Evolutionary conservation across 2,113 vertebrate genomes (phyloP), one percentile per base, ranked within the genome.

Genomic region (Hippocampus abdominalis): DNA sequence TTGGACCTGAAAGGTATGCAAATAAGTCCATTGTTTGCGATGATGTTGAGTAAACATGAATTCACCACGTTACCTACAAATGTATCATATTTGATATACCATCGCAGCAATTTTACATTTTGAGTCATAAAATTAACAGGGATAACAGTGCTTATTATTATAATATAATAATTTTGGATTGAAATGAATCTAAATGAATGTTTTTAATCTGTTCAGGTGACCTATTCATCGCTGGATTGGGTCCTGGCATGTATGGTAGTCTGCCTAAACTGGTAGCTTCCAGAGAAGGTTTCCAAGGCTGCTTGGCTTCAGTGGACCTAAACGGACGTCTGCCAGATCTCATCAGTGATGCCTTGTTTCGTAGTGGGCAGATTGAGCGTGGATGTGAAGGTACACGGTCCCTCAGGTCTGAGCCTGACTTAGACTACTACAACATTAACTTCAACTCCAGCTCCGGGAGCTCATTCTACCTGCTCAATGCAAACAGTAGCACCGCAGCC

Each of bases 351-450:
- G 96, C 96, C 23, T 85, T 98, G 76, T 96, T 98, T 72, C 94
- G 96, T 87, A 98, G 96, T 0, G 98, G 98, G 44, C 96, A 98
- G 92, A 99, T 99, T 1, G 98, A 99, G 72, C 95, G 96, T 16
- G 97, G 96, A 93, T 99, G 98, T 2, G 98, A 99, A 99, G 98
- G 98, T 99, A 98, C 82, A 70, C 67, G 74, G 70, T 90, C 86
- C 75, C 85, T 88, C 76, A 74, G 61, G 67, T 81, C 81, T 32
- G 57, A 78, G 81, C 75, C 81, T 25, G 85, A 84, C 70, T 80
- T 83, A 74, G 74, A 85, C 82, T 81, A 69, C 78, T 80, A 70
- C 84, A 73, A 75, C 74, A 70, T 76, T 76, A 85, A 83, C 76
- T 66, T 68, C 71, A 87, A 75, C 71, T 88, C 80, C 87, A 89